These are phyloP conservation scores for Leptothorax acervorum DNA, from an alignment of 2,888 invertebrate genomes.

Conservation along the genomic window DNA sequence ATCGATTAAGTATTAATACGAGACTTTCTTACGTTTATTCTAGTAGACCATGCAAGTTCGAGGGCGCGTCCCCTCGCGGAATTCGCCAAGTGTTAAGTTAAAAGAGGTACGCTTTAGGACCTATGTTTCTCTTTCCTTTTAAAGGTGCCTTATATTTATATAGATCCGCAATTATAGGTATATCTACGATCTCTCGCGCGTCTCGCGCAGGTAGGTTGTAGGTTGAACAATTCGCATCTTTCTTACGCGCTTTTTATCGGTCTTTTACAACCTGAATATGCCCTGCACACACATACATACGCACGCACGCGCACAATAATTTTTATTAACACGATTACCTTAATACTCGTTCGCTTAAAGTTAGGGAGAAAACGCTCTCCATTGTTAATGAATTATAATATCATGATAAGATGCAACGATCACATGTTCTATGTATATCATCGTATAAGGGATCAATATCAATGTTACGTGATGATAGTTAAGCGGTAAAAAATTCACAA, in stretches of 20 bases:
- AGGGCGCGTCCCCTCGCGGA: not conserved
- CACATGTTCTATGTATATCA: constrained; percentile 45
- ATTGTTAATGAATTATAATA: constrained; percentile 53
- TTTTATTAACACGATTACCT: constrained; percentile 24
- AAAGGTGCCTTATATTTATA: constrained; percentile 7
- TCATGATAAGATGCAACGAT: constrained; percentile 44
- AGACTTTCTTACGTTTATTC: constrained; percentile 39
- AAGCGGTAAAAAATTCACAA: constrained; percentile 45
- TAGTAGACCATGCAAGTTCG: constrained; percentile 39
- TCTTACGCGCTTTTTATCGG: not conserved
- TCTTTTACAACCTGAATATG: constrained; percentile 18
- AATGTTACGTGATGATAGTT: constrained; percentile 36
- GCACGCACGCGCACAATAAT: not conserved
- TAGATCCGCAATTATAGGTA: not conserved
- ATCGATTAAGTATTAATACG: constrained; percentile 35
- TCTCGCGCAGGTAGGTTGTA: constrained; percentile 11
- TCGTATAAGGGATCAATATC: not conserved
- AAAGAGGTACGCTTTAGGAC: constrained; percentile 37
- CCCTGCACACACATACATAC: not conserved
- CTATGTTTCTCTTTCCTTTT: not conserved
- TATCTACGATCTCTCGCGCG: not conserved
- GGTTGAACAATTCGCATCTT: not conserved
- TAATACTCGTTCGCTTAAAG: constrained; percentile 40
- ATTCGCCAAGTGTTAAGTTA: not conserved
- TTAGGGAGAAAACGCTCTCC: constrained; percentile 46